Percentiles rank a stretch among this genome's conserved stretches.
phyloP scores from a whole-genome alignment of 2,888 invertebrate species.

The Platycheirus albimanus region DNA sequence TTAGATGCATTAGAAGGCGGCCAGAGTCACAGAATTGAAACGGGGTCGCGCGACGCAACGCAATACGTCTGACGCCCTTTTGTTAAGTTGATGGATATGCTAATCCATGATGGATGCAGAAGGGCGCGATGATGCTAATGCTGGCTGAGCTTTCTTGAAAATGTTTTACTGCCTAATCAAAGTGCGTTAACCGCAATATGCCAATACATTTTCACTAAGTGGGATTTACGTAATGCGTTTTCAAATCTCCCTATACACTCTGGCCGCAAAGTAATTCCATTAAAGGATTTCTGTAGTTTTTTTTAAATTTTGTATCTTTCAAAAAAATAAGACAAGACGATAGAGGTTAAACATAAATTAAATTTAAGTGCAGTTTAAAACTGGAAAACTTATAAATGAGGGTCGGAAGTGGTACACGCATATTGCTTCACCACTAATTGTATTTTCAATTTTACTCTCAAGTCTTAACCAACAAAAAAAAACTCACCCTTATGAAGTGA shows the following conservation, averaged over 20 bases:
- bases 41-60: too few species aligned
- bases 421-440: conserved; percentile 63
- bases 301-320: conserved; percentile 16
- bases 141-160: conserved; percentile 62
- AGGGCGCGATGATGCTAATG: conserved; percentile 32
- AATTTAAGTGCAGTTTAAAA: conserved; percentile 54
- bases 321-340: conserved; percentile 24
- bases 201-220: conserved; percentile 70
- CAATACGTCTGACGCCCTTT: conserved; percentile 31
- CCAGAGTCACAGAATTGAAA: too few species aligned
- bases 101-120: conserved; percentile 49
- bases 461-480: too few species aligned
- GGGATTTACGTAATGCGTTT: conserved; percentile 67
- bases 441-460: conserved; percentile 55
- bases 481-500: conserved; percentile 51
- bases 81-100: conserved; percentile 67
- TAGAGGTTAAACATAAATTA: conserved; percentile 60
- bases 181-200: conserved; percentile 69
- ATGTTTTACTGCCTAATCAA: conserved; percentile 33
- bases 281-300: conserved; percentile 64
- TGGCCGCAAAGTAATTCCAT: conserved; percentile 68
- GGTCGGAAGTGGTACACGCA: conserved; percentile 36
- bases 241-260: conserved; percentile 21
- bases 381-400: conserved; percentile 29
- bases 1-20: conserved; percentile 59